Evolutionary conservation across 2,113 vertebrate species (phyloP).

Genomic region (Willisornis vidua): DNA sequence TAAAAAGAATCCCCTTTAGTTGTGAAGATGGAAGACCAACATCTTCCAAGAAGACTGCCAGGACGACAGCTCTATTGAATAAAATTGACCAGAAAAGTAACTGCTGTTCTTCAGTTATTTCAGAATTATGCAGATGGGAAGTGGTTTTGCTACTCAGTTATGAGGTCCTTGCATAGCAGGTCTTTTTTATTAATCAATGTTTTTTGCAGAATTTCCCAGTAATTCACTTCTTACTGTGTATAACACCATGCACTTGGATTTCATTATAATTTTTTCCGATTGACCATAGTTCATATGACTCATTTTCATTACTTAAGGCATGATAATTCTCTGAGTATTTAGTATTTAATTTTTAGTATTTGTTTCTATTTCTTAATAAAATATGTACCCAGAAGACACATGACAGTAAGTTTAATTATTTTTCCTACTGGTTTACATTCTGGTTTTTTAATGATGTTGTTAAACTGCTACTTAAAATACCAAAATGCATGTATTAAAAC

Average conservation of each 20-base stretch:
- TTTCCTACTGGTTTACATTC: slow-evolving; percentile 21
- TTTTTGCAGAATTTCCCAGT: background rate
- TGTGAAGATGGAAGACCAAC: background rate
- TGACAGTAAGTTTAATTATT: slow-evolving; percentile 23
- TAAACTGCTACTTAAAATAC: background rate
- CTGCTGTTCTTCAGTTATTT: background rate
- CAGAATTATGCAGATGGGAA: background rate
- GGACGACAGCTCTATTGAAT: background rate
- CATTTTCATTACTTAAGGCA: background rate
- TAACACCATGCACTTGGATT: background rate
- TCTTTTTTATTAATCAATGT: background rate
- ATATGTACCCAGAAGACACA: background rate
- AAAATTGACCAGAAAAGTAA: background rate
- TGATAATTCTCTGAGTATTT: background rate
- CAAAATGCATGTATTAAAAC: fast-evolving
- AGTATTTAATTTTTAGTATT: background rate
- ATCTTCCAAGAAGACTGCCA: background rate
- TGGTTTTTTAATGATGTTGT: background rate
- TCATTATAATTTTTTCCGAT: background rate
- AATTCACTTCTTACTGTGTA: background rate
- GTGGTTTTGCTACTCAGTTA: background rate
- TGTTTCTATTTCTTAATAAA: slow-evolving; percentile 53
- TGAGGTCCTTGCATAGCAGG: background rate
- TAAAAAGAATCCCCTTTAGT: background rate
- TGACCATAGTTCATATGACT: background rate